These are phyloP conservation scores for Achlya flavicornis DNA, from an alignment of 2,888 invertebrate genomes.

Conservation along the genomic window DNA sequence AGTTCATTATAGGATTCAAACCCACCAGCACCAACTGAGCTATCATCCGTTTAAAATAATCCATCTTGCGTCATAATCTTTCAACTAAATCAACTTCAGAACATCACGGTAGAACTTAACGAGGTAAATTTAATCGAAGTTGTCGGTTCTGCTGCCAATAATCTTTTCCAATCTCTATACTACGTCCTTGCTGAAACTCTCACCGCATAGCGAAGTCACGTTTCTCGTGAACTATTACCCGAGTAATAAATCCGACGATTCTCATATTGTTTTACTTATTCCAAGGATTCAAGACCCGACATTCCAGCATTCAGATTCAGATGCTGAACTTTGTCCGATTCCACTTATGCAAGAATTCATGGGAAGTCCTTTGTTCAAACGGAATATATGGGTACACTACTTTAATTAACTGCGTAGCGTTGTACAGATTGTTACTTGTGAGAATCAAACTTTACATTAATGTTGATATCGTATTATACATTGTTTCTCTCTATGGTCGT, in stretches of 20 bases:
- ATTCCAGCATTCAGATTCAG: conserved; percentile 29
- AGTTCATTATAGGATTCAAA: too few relatives aligned
- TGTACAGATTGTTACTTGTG: too few relatives aligned
- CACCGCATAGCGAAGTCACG: conserved; percentile 44
- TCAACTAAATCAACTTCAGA: conserved; percentile 13
- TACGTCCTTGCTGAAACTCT: conserved; percentile 31
- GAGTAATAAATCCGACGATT: conserved; percentile 42
- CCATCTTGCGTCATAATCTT: not conserved
- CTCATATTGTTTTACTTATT: conserved; percentile 42
- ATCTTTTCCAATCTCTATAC: conserved; percentile 32
- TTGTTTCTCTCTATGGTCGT: too few relatives aligned
- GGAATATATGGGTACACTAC: not conserved
- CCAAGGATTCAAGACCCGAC: conserved; percentile 29
- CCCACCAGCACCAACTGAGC: too few relatives aligned
- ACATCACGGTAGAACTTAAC: conserved; percentile 35
- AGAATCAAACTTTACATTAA: too few relatives aligned
- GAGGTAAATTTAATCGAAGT: conserved; percentile 47
- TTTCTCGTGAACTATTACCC: conserved; percentile 41
- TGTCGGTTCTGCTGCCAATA: conserved; percentile 40
- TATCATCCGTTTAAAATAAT: too few relatives aligned
- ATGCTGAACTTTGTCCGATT: conserved; percentile 34
- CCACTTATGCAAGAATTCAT: conserved; percentile 32
- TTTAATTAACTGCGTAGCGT: not conserved
- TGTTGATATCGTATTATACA: too few relatives aligned
- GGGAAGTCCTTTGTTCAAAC: conserved; percentile 23